phyloP scores from a whole-genome alignment of 2,888 invertebrate species.

The Scaptodrosophila latifasciaeformis region DNA sequence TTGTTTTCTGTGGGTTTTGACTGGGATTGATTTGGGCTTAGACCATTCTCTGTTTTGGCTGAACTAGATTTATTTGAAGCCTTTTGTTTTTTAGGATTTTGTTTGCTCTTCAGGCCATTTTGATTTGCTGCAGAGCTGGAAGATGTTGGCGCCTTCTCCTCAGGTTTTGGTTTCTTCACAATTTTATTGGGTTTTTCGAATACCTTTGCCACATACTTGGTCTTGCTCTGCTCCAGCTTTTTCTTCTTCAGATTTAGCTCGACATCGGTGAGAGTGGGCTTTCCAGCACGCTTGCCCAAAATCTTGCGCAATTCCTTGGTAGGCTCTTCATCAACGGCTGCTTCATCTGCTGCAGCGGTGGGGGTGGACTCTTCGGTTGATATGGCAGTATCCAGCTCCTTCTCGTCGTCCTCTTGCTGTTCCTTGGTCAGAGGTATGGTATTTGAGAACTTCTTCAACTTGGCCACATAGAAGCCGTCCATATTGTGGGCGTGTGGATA shows the following conservation, averaged over 20 bases:
- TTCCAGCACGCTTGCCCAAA: constrained; percentile 69
- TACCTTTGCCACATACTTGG: constrained; percentile 73
- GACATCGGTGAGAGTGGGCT: constrained; percentile 62
- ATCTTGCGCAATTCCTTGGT: constrained; percentile 34
- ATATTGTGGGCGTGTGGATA: constrained; percentile 99
- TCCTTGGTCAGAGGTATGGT: constrained; percentile 77
- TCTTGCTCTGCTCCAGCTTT: constrained; percentile 63
- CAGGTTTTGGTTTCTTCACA: constrained; percentile 40
- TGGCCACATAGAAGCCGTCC: constrained; percentile 99
- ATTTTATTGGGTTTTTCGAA: constrained; percentile 72
- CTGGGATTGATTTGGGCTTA: neutral
- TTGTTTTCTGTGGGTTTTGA: neutral
- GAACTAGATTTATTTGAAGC: constrained; percentile 7
- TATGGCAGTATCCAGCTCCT: constrained; percentile 67
- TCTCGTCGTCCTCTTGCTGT: constrained; percentile 73
- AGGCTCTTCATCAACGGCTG: constrained; percentile 37
- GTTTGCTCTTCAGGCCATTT: neutral
- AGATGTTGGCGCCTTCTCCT: neutral
- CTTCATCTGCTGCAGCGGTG: constrained; percentile 33
- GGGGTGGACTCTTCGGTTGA: constrained; percentile 24
- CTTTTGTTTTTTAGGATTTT: constrained; percentile 8
- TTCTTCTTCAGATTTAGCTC: constrained; percentile 71
- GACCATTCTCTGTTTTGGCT: constrained; percentile 6
- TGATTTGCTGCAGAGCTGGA: neutral
- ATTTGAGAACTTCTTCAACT: constrained; percentile 96